Evolutionary conservation across 2,113 vertebrate genomes (phyloP).

Genomic region (Tupaia tana): DNA sequence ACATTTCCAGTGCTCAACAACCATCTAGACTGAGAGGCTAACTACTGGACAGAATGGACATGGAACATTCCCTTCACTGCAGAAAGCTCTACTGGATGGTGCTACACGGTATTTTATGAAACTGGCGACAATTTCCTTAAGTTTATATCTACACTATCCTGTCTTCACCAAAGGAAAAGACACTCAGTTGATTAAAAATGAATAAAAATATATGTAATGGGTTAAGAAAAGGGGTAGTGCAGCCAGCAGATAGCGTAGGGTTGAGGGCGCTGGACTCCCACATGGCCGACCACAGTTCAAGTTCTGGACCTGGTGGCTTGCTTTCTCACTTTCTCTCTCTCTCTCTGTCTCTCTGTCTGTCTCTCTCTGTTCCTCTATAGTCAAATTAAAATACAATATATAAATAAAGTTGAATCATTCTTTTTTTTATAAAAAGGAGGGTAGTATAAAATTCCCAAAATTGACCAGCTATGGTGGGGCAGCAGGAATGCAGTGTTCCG

Average conservation of each 20-base stretch:
- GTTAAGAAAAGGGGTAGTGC: not conserved
- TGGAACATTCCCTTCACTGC: not conserved
- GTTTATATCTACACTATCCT: not conserved
- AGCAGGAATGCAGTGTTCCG: too few species aligned
- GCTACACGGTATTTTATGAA: not conserved
- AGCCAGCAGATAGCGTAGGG: too few species aligned
- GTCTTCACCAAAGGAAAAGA: conserved; percentile 16
- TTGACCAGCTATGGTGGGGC: too few species aligned
- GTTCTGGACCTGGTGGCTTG: too few species aligned
- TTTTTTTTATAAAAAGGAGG: too few species aligned
- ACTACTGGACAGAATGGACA: not conserved
- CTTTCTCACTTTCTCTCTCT: too few species aligned
- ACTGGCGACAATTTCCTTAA: not conserved
- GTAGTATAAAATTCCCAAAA: not conserved
- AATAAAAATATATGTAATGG: conserved; percentile 32
- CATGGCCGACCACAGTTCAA: too few species aligned
- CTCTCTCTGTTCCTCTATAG: too few species aligned
- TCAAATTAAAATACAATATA: too few species aligned
- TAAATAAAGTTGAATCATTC: too few species aligned
- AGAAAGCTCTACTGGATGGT: not conserved
- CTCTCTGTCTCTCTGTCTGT: too few species aligned
- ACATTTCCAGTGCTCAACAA: not conserved
- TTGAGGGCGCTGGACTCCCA: too few species aligned
- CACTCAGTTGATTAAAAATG: not conserved
- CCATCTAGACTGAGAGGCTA: not conserved